Evolutionary conservation across 92 coral and sea anemone species (phyloP), one percentile per base, ranked within the genome.

Genomic region (Isaurus tuberculatus): DNA sequence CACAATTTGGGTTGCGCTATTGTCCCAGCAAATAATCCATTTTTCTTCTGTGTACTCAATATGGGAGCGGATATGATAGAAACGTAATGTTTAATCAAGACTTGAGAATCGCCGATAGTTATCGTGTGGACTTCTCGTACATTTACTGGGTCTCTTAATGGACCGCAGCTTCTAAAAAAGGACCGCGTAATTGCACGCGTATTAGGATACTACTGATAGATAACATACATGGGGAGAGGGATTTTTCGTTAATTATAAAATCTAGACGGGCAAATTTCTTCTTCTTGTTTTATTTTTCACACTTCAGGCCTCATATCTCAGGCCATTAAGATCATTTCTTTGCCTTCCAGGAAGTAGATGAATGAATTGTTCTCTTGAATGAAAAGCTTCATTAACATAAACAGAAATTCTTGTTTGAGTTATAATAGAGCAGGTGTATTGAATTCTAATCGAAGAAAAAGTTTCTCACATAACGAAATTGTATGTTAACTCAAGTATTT

Each of bases 361-460:
- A 36, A 65, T 34, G 33, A 48, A 79, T 74, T 80, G 75, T 80
- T 66, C 73, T 85, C 26, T 81, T 80, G 57, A 77, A 79, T 80
- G 68, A 81, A 61, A 75, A 75, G 61, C 85, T n/a, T 81, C 70
- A 80, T 89, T 88, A 55, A 80, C 72, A 74, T 65, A 61, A 81
- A 65, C 63, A 86, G 79, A 88, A 49, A 80, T 87, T 83, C 85
- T 73, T 74, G 37, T 69, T 74, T 80, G 74, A 65, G 87, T 79
- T 89, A n/a, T n/a, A 85, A 89, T 83, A 22, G 9, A 64, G 87
- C 92, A 89, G 92, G 92, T 89, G 92, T 77, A 32, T 80, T 61
- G 81, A 70, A 65, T 71, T 79, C 82, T 63, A 65, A 73, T 81
- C 81, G 90, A 89, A 86, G 74, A 32, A 66, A 55, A 44, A 89